These are phyloP conservation scores for Cichladusa arquata DNA, from an alignment of 2,113 vertebrate genomes.

Conservation along the genomic window DNA sequence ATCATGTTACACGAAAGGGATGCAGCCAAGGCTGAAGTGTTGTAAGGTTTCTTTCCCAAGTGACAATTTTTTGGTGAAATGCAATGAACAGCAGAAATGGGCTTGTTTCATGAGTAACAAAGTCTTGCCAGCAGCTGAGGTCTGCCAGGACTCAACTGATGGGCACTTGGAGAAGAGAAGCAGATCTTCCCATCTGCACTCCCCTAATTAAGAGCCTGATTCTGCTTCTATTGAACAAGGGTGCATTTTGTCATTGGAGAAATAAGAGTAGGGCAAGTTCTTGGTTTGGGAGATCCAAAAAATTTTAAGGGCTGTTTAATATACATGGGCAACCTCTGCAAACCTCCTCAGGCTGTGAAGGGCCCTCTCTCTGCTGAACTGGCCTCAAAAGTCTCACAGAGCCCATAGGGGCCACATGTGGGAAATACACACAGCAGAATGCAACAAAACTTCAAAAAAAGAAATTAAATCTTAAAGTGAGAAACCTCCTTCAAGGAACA, in stretches of 20 bases:
- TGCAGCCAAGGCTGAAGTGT: not conserved
- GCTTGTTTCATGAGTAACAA: not conserved
- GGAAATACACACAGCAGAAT: not conserved
- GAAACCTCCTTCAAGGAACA: not conserved
- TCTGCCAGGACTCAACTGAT: not conserved
- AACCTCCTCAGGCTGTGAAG: not conserved
- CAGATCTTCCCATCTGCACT: not conserved
- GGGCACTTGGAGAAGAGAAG: not conserved
- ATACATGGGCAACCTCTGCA: not conserved
- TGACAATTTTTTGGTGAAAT: not conserved
- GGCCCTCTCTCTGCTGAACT: not conserved
- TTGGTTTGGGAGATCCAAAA: not conserved
- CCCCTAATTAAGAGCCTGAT: not conserved
- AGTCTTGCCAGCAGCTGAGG: not conserved
- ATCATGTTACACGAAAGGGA: not conserved
- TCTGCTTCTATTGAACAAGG: not conserved
- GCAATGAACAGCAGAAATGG: not conserved
- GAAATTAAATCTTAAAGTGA: not conserved
- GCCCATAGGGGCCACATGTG: accelerated
- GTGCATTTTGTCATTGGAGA: not conserved
- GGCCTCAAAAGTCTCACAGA: not conserved
- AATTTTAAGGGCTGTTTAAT: not conserved
- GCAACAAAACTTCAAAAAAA: not conserved
- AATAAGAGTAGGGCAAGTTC: not conserved
- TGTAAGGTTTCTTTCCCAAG: not conserved